A percentile compares a stretch with the other conserved stretches of the same genome.
Evolutionary conservation across 2,888 invertebrate species (phyloP).

Genomic region (Acutogordius australiensis): DNA sequence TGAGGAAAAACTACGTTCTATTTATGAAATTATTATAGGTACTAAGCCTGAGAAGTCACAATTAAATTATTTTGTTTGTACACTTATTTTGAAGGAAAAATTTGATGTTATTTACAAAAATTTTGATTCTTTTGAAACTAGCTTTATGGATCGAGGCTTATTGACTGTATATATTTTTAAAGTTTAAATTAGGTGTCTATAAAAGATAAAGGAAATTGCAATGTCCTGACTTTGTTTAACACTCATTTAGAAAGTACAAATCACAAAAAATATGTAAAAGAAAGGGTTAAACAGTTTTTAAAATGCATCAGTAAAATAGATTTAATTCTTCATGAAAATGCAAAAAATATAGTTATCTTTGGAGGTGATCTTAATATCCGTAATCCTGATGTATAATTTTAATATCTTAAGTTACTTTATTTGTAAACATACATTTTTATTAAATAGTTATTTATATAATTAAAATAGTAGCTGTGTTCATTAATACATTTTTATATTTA

Average conservation of each 20-base stretch:
- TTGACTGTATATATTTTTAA: too few species aligned
- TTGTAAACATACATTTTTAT: too few species aligned
- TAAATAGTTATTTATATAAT: too few species aligned
- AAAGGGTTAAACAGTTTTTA: constrained; percentile 26
- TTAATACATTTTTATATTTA: too few species aligned
- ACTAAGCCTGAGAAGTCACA: constrained; percentile 12
- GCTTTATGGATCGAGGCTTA: constrained; percentile 29
- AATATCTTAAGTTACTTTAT: too few species aligned
- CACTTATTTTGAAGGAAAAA: constrained; percentile 24
- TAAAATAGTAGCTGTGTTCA: too few species aligned
- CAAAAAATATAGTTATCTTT: constrained; percentile 28
- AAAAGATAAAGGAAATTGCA: background rate
- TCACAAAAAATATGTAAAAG: constrained; percentile 22
- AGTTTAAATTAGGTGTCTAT: too few species aligned
- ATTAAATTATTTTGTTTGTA: constrained; percentile 24
- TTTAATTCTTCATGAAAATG: too few species aligned
- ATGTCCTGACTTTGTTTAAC: constrained; percentile 26
- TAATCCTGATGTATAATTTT: constrained; percentile 26
- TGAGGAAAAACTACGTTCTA: constrained; percentile 21
- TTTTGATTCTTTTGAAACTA: constrained; percentile 26
- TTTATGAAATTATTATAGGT: constrained; percentile 25
- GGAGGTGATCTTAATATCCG: constrained; percentile 34
- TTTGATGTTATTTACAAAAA: constrained; percentile 23
- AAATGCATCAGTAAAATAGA: too few species aligned
- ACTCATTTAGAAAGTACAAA: constrained; percentile 33